Evolutionary conservation across 1,140 invertebrate genomes (phyloP).

Genomic region (Saccostrea echinata): DNA sequence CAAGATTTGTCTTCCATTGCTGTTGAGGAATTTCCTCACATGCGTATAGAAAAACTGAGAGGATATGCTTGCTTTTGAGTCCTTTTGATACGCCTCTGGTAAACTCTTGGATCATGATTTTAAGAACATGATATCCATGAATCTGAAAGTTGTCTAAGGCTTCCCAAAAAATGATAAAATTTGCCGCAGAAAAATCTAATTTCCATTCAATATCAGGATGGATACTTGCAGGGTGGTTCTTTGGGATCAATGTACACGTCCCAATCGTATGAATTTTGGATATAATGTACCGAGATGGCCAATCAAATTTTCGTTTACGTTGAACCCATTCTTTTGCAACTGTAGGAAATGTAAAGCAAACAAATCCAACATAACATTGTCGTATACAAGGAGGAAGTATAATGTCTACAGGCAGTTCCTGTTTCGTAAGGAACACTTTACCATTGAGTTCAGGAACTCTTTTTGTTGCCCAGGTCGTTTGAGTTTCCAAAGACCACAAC

Average conservation of each 20-base stretch:
- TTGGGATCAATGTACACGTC: not conserved
- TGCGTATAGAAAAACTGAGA: not conserved
- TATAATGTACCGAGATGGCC: not conserved
- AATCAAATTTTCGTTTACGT: not conserved
- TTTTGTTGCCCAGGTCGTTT: not conserved
- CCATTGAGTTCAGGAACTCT: not conserved
- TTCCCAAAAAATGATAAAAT: not conserved
- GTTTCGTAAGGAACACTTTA: not conserved
- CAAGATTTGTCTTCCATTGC: not conserved
- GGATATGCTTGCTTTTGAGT: not conserved
- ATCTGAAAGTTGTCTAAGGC: not conserved
- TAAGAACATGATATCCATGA: not conserved
- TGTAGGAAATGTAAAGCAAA: not conserved
- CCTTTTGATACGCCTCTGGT: not conserved
- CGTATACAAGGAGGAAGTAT: not conserved
- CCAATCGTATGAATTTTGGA: not conserved
- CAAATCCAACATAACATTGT: not conserved
- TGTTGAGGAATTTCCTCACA: not conserved
- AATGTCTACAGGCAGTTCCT: not conserved
- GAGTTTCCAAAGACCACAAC: not conserved
- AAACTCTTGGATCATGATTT: not conserved
- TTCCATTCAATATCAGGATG: conserved; percentile 10
- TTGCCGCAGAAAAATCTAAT: not conserved
- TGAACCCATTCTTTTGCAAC: not conserved
- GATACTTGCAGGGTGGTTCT: not conserved